Conservation (phyloP, 2,113 vertebrate species). For the Petrocephalus microphthalmus region DNA sequence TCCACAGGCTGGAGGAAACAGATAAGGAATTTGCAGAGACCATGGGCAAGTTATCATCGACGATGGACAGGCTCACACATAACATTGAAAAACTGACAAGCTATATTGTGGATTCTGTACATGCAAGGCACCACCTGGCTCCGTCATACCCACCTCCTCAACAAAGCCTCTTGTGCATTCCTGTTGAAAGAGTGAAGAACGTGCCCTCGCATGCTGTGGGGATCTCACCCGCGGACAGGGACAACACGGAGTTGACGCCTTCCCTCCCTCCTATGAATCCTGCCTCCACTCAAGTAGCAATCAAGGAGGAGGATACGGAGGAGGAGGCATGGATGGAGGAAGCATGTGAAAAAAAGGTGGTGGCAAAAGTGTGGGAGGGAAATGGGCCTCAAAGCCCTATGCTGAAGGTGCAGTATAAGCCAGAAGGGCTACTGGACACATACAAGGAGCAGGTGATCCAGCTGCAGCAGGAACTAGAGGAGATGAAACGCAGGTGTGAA, state of each 20-base stretch:
- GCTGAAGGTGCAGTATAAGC: constrained; percentile 20
- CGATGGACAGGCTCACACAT: not conserved
- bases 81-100: not conserved
- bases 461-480: constrained; percentile 60
- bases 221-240: not conserved
- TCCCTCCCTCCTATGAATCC: not conserved
- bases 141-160: not conserved
- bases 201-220: not conserved
- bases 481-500: constrained; percentile 56
- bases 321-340: not conserved
- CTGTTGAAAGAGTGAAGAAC: constrained; percentile 40
- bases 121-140: not conserved
- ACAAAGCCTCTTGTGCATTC: not conserved
- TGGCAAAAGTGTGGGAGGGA: not conserved
- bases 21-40: not conserved
- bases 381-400: not conserved
- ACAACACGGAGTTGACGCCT: not conserved
- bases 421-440: constrained; percentile 36
- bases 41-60: not conserved
- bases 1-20: not conserved
- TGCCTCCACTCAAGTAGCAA: not conserved
- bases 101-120: not conserved
- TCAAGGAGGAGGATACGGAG: constrained; percentile 18
- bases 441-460: constrained; percentile 55
- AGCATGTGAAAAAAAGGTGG: not conserved